Conservation (phyloP, 2,797 vertebrate genomes). For the Melanotaenia maccullochi region DNA sequence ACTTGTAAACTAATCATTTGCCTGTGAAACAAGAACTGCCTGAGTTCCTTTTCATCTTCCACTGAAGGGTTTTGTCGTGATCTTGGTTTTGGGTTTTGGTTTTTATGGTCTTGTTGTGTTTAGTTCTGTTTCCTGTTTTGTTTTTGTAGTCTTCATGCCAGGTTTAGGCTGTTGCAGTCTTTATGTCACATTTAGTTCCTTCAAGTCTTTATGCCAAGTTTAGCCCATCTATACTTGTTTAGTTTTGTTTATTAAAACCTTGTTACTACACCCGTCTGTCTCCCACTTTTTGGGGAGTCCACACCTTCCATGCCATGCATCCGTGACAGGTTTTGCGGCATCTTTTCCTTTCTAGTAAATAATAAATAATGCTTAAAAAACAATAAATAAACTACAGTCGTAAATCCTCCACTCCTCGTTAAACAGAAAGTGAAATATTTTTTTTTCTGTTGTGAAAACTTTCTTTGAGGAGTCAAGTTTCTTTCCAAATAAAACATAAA, state of each 20-base stretch:
- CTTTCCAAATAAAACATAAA: not conserved
- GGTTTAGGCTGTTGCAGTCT: too few species aligned
- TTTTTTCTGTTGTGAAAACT: not conserved
- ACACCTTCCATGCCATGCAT: too few species aligned
- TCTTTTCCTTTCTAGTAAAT: slow-evolving; percentile 4
- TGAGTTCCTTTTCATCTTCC: not conserved
- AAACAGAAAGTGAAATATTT: not conserved
- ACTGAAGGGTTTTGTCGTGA: slow-evolving; percentile 20
- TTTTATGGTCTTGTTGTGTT: too few species aligned
- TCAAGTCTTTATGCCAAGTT: too few species aligned
- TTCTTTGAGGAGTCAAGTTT: not conserved
- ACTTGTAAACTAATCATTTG: slow-evolving; percentile 52
- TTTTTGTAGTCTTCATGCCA: too few species aligned
- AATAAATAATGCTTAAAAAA: slow-evolving; percentile 9
- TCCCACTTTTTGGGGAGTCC: too few species aligned
- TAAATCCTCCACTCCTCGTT: not conserved
- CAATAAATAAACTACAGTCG: not conserved
- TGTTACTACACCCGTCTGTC: too few species aligned
- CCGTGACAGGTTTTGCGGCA: not conserved
- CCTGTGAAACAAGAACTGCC: slow-evolving; percentile 8
- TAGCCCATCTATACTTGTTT: too few species aligned
- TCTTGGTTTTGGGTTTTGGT: too few species aligned
- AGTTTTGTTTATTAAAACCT: too few species aligned
- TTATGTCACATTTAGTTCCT: too few species aligned
- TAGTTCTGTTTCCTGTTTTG: too few species aligned